Percentiles rank a stretch among this genome's conserved stretches.
phyloP scores from a whole-genome alignment of 1,140 invertebrate genomes.

The Lepidotrigona ventralis region DNA sequence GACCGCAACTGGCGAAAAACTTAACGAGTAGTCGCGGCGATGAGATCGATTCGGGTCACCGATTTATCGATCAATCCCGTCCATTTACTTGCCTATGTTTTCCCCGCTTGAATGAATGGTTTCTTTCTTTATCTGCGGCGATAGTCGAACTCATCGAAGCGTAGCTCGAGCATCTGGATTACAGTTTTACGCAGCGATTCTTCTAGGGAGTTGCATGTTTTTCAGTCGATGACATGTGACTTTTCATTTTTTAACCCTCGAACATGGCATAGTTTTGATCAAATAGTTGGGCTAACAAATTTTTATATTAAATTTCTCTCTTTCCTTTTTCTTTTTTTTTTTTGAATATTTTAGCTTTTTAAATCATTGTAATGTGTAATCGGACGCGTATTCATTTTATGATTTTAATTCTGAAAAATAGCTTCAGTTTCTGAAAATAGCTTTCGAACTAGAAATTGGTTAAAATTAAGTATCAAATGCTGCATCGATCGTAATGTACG shows the following conservation, averaged over 20 bases:
- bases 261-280: too few species aligned
- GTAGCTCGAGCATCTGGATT: neutral
- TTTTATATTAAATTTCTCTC: too few species aligned
- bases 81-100: constrained; percentile 7
- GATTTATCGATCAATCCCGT: constrained; percentile 12
- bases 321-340: too few species aligned
- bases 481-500: too few species aligned
- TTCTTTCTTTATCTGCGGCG: constrained; percentile 36
- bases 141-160: constrained; percentile 1
- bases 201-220: neutral
- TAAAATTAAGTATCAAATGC: too few species aligned
- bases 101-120: constrained; percentile 1
- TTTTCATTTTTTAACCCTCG: neutral
- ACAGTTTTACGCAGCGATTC: neutral
- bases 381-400: too few species aligned
- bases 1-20: neutral
- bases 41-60: constrained; percentile 14
- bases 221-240: neutral
- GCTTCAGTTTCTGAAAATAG: too few species aligned
- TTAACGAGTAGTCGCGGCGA: neutral
- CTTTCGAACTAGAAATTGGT: too few species aligned
- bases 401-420: too few species aligned
- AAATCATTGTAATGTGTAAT: too few species aligned
- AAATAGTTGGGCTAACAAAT: too few species aligned
- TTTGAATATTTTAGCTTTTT: too few species aligned